phyloP scores from a whole-genome alignment of 2,888 invertebrate species.

The Esperia sulphurella region DNA sequence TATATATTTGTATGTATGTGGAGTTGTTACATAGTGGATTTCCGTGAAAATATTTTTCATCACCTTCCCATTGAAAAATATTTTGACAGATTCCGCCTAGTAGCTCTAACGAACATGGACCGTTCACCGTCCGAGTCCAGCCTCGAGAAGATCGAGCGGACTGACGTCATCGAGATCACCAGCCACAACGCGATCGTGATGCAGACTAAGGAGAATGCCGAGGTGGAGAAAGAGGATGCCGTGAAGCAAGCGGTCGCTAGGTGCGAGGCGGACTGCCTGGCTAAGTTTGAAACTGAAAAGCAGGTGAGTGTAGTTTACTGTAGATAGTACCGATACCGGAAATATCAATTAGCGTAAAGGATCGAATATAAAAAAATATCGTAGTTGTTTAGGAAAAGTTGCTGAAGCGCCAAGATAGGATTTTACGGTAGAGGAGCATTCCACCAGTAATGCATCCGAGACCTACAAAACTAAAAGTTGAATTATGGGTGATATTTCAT shows the following conservation, averaged over 20 bases:
- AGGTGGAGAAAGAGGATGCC: conserved; percentile 78
- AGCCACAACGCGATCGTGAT: conserved; percentile 83
- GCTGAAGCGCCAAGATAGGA: too few species aligned
- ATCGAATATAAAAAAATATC: too few species aligned
- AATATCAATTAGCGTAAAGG: too few species aligned
- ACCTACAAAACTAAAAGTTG: too few species aligned
- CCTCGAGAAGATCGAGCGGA: conserved; percentile 86
- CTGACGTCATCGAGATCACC: conserved; percentile 81
- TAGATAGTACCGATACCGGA: too few species aligned
- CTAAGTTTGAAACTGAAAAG: conserved; percentile 74
- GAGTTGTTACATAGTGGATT: too few species aligned
- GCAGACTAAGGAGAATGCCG: conserved; percentile 83
- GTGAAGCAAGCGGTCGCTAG: conserved; percentile 73
- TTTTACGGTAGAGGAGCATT: too few species aligned
- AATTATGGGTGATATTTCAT: too few species aligned
- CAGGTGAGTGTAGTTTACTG: conserved; percentile 50
- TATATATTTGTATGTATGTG: too few species aligned
- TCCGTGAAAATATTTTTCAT: too few species aligned
- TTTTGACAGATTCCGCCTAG: conserved; percentile 81
- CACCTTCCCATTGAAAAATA: background rate
- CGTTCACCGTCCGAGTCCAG: conserved; percentile 88
- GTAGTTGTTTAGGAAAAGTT: too few species aligned
- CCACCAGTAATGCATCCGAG: too few species aligned
- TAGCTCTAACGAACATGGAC: conserved; percentile 86
- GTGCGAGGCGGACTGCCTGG: conserved; percentile 79